Conservation (phyloP, 1,140 invertebrate species). For the Paralvinella palmiformis region DNA sequence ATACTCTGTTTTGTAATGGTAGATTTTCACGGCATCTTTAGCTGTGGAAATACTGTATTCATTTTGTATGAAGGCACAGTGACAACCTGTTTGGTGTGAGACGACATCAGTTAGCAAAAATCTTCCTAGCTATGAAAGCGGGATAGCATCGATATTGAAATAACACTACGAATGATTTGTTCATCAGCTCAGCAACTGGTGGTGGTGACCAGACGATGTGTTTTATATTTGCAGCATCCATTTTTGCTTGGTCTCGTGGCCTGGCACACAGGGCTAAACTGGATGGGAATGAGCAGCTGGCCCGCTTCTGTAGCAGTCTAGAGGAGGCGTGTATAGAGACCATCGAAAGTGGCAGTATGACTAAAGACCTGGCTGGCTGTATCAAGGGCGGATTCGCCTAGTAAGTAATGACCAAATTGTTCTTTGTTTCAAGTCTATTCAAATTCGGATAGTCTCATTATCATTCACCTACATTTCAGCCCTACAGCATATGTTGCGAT, state of each 20-base stretch:
- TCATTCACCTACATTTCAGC: not conserved
- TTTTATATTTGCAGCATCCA: slow-evolving; percentile 69
- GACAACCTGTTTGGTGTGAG: too few relatives aligned
- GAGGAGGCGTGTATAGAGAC: slow-evolving; percentile 90
- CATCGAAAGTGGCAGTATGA: slow-evolving; percentile 91
- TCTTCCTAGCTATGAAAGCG: too few relatives aligned
- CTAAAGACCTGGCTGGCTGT: slow-evolving; percentile 98
- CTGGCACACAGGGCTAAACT: slow-evolving; percentile 86
- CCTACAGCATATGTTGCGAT: not conserved
- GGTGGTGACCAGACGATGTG: not conserved
- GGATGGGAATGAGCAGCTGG: slow-evolving; percentile 73
- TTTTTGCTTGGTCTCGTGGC: slow-evolving; percentile 95
- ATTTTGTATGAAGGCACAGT: too few relatives aligned
- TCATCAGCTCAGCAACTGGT: too few relatives aligned
- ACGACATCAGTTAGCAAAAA: too few relatives aligned
- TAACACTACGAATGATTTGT: too few relatives aligned
- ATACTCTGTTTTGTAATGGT: too few relatives aligned
- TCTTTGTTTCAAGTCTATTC: not conserved
- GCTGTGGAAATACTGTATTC: too few relatives aligned
- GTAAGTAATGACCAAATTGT: slow-evolving; percentile 23
- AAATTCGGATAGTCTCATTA: not conserved
- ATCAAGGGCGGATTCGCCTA: slow-evolving; percentile 73
- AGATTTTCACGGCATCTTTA: too few relatives aligned
- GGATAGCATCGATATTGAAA: too few relatives aligned
- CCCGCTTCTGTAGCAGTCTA: slow-evolving; percentile 72